phyloP scores from a whole-genome alignment of 2,888 invertebrate genomes.

The Drosophila picticornis region DNA sequence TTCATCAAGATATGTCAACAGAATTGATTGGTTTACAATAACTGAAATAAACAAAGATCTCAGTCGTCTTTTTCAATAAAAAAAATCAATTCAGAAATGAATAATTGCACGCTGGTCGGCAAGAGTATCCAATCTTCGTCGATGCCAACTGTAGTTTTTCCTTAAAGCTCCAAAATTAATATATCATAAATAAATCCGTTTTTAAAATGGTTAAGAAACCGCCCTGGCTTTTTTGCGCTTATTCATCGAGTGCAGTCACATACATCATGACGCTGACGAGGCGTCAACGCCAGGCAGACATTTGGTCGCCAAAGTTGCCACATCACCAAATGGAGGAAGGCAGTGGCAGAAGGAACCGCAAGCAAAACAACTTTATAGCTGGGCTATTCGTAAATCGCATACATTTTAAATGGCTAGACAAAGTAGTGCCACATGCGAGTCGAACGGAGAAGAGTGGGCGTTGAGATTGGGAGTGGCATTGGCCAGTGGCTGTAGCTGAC shows the following conservation, averaged over 20 bases:
- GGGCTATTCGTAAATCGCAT: constrained; percentile 41
- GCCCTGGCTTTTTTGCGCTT: constrained; percentile 2
- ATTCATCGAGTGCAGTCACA: constrained; percentile 41
- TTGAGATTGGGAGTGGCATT: neutral
- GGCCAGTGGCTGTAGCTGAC: neutral
- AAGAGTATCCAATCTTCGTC: neutral
- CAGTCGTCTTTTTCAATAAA: neutral
- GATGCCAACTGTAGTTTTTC: neutral
- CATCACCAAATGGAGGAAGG: neutral
- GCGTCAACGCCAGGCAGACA: constrained; percentile 67
- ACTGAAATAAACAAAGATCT: neutral
- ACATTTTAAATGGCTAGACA: constrained; percentile 57
- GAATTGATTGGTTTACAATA: neutral
- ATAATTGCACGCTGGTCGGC: neutral
- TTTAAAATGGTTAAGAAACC: constrained; percentile 2
- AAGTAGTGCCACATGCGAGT: constrained; percentile 47
- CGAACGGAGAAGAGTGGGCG: neutral
- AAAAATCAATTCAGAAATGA: neutral
- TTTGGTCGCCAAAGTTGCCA: constrained; percentile 48
- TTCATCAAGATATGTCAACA: neutral
- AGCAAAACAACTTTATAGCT: constrained; percentile 47
- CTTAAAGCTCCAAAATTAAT: neutral
- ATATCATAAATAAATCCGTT: constrained; percentile 7
- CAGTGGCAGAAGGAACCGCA: constrained; percentile 3
- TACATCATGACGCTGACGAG: constrained; percentile 74